Percentiles rank a stretch among this genome's conserved stretches.
Evolutionary conservation across 1,140 invertebrate genomes (phyloP).

Genomic region (Temnothorax nylanderi): DNA sequence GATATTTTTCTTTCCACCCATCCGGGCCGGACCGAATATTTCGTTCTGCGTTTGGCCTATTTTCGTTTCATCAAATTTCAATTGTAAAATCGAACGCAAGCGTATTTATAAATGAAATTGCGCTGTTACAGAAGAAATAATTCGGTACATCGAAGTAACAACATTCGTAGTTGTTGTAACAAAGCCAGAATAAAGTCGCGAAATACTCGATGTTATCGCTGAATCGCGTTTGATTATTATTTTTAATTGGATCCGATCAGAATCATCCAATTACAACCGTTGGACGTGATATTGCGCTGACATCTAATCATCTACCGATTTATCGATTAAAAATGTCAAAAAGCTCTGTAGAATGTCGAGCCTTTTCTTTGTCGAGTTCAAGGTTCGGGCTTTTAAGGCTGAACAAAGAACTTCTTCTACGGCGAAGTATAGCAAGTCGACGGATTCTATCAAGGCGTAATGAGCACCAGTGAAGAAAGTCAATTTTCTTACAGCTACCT

Average conservation of each 20-base stretch:
- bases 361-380: conserved; percentile 4
- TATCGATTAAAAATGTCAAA: conserved; percentile 6
- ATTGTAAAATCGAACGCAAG: not conserved
- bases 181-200: not conserved
- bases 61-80: conserved; percentile 37
- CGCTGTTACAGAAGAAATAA: not conserved
- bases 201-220: not conserved
- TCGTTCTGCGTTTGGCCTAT: not conserved
- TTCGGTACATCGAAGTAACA: not conserved
- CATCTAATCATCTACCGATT: not conserved
- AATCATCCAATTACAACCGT: not conserved
- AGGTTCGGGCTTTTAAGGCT: not conserved
- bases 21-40: not conserved
- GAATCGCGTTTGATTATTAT: not conserved
- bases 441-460: conserved; percentile 4
- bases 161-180: not conserved
- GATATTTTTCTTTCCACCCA: not conserved
- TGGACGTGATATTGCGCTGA: not conserved
- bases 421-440: not conserved
- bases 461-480: conserved; percentile 1
- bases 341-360: not conserved
- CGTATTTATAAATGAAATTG: not conserved
- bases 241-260: not conserved
- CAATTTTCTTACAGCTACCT: conserved; percentile 5
- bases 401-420: not conserved